These are phyloP conservation scores for Leptinotarsa juncta DNA, from an alignment of 2,888 invertebrate genomes.

Conservation along the genomic window DNA sequence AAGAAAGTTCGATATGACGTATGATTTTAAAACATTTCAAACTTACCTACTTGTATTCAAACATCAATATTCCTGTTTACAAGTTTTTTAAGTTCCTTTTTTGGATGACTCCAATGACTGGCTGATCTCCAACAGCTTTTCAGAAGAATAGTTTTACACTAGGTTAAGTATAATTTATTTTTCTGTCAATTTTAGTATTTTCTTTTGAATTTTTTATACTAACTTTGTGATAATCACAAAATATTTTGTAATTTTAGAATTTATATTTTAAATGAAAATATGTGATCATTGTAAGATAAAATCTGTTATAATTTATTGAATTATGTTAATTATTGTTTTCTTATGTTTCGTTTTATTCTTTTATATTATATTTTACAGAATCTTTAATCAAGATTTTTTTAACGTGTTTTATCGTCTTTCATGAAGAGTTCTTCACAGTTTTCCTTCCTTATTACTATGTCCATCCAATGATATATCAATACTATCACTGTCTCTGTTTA, in stretches of 20 bases:
- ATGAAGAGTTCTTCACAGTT: background rate
- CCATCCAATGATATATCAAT: background rate
- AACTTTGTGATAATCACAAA: constrained; percentile 45
- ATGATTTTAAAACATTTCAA: constrained; percentile 12
- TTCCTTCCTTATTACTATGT: background rate
- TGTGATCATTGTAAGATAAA: constrained; percentile 49
- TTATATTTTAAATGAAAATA: constrained; percentile 40
- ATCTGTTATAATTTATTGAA: constrained; percentile 46
- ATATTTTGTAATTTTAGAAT: constrained; percentile 37
- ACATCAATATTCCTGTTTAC: constrained; percentile 26
- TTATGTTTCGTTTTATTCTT: constrained; percentile 37
- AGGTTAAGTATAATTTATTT: constrained; percentile 39
- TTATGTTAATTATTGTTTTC: constrained; percentile 39
- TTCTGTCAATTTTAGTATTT: constrained; percentile 32
- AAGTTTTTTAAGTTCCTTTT: constrained; percentile 26
- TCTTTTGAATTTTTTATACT: constrained; percentile 40
- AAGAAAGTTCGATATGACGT: constrained; percentile 13
- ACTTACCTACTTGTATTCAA: constrained; percentile 24
- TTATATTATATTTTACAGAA: constrained; percentile 23
- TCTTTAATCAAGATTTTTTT: constrained; percentile 13
- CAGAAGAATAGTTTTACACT: constrained; percentile 32
- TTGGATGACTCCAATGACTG: constrained; percentile 23
- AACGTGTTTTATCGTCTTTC: background rate
- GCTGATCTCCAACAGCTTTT: constrained; percentile 19
- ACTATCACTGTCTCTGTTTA: background rate